Base-by-base conservation (phyloP, 2,888 invertebrate species). In the Epinotia brunnichana region DNA sequence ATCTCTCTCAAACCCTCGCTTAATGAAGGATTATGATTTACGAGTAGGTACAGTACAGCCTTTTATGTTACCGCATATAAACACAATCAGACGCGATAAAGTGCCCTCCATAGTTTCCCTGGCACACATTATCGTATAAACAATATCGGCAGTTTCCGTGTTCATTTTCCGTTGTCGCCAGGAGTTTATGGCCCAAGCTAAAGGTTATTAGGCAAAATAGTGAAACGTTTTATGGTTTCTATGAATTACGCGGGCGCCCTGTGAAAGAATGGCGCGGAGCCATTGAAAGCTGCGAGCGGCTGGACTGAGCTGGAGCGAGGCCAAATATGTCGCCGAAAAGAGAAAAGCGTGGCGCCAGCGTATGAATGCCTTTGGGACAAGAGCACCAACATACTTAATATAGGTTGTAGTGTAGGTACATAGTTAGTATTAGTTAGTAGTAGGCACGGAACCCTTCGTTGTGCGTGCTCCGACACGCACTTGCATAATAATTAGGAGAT, bases 21-120 rank as follows among this genome's bases (percentile, higher is more conserved):
- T 29, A n/a, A 29, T 7, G 29, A 29, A 29, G 29, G 29, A 29
- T 29, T 29, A 29, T 7, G 29, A 29, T 29, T 29, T 29, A 29
- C 0, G 7, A 29, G 7, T 29, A 29, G n/a, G n/a, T n/a, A n/a
- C n/a, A n/a, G n/a, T n/a, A n/a, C n/a, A 15, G n/a, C 5, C n/a
- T n/a, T 48, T 48, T 48, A 48, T n/a, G 48, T 48, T 48, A 13
- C 9, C 41, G 41, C 19, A 19, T 29, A 21, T 10, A 39, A 19
- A 51, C 51, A n/a, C 13, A 24, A 63, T 63, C 63, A 63, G 51
- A 41, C 3, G 51, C 63, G 63, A 63, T 63, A 63, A 63, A 63
- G 35, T 21, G 53, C 53, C 21, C 53, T 54, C 53, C 53, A 54
- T 54, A 21, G 53, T 54, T 54, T 19, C 19, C 53, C 64, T 66